Percentiles rank a stretch among this genome's conserved stretches.
phyloP scores from a whole-genome alignment of 2,797 vertebrate genomes.

The Sebastes kiyomatsui region DNA sequence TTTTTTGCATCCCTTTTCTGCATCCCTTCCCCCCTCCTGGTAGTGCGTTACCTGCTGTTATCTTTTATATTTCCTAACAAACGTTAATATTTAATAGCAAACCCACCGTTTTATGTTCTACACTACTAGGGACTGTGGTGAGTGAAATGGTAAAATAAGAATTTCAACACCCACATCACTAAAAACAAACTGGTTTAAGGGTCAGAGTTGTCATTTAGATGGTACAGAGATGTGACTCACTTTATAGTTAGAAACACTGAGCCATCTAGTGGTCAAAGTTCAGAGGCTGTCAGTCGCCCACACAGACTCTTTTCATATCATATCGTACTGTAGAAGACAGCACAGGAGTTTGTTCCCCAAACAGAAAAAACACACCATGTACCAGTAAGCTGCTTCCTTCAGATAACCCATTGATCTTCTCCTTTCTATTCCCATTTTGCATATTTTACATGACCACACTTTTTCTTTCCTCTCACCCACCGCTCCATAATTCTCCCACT shows the following conservation, averaged over 20 bases:
- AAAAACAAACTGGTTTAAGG: neutral
- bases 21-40: neutral
- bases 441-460: neutral
- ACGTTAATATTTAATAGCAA: neutral
- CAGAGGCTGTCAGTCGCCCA: neutral
- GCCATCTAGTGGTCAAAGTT: constrained; percentile 91
- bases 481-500: neutral
- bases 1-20: neutral
- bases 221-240: constrained; percentile 55
- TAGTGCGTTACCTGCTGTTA: neutral
- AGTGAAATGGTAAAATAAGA: neutral
- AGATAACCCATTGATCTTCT: neutral
- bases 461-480: neutral
- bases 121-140: neutral
- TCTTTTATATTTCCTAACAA: neutral
- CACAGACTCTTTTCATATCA: neutral
- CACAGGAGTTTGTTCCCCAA: neutral
- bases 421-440: neutral
- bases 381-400: neutral
- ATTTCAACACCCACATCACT: neutral
- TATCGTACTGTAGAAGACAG: neutral
- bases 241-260: constrained; percentile 86
- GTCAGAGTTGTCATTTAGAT: neutral
- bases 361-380: neutral
- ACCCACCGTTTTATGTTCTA: neutral